Base-by-base conservation (phyloP, 2,888 invertebrate genomes). In the Galerucella calmariensis region DNA sequence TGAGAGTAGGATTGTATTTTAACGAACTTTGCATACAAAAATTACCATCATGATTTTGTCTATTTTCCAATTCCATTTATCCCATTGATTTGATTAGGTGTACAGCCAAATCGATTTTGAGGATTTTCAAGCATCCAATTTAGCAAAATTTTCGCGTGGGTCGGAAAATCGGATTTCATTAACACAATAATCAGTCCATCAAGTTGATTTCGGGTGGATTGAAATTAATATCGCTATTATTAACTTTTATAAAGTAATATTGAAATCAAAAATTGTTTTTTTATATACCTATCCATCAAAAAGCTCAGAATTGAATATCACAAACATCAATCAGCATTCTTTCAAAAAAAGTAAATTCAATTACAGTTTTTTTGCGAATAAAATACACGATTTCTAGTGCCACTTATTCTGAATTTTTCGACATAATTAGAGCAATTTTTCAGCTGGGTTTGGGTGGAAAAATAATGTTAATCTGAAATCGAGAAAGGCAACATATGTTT, bases 11-110 rank as follows among this genome's bases (percentile, higher is more conserved):
- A 66, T 65, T 68, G 61, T 67, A 69, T 69, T 72, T 69, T 61
- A 67, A 59, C 61, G 70, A 61, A 59, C 35, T 41, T 53, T 69
- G 51, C 16, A 66, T 69, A 44, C 41, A 73, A 70, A 70, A 70
- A 74, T 66, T 61, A 70, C 65, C 8, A 35, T n/a, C 63, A 27
- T 44, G 58, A 61, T 66, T 62, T 69, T 62, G 35, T 65, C 74
- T 74, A 67, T 67, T 70, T 74, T 74, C 70, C 67, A 53, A 69
- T 74, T 67, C 27, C 61, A 20, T 70, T 70, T 70, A 74, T 53
- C 66, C 51, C 61, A 48, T 44, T 73, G 56, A 68, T 73, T 68
- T 16, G 63, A 61, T 46, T 68, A 58, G 68, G 51, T 63, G n/a
- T 65, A 41, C 41, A 53, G 70, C 51, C 16, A 65, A 71, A 71